Evolutionary conservation across 2,888 invertebrate genomes (phyloP), one percentile per base, ranked within the genome.

Genomic region (Cosmopolites sordidus): DNA sequence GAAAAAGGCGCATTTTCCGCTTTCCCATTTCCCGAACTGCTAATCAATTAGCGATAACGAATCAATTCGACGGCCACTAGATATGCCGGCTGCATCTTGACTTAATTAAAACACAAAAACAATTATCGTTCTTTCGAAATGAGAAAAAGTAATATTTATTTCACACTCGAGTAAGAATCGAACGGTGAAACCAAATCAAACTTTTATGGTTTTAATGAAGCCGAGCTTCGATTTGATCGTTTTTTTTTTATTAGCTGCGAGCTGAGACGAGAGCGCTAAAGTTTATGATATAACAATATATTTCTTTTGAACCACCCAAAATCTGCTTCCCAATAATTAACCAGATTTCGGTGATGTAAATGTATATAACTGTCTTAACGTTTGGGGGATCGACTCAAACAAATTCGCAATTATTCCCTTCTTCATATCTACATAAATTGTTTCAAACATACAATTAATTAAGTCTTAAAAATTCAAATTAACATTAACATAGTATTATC

Each of bases 201-300:
- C 30, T 41, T 51, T 51, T 51, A 41, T 18, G 17, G 47, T 27
- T 45, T 51, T 51, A 51, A 41, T 42, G 41, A 41, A 51, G 51
- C 51, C 46, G 41, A 46, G 44, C 45, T 41, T 22, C n/a, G 33
- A 33, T 6, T 27, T 40, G 39, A 41, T 41, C 45, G 33, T 47
- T 47, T 48, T 51, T 51, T 52, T 12, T 14, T 52, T 39, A 1
- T 5, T 33, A 12, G 5, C 11, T 33, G 33, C n/a, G n/a, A n/a
- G n/a, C 8, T 11, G 11, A 33, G 33, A 33, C 8, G 4, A 12
- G n/a, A 22, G 8, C 22, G 22, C 22, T 5, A 22, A 5, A 22
- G 3, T 22, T 22, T 22, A 8, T n/a, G n/a, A n/a, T n/a, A n/a
- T n/a, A n/a, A n/a, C n/a, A n/a, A n/a, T n/a, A n/a, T 22, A 22